Base-by-base conservation (phyloP, 2,888 invertebrate species). In the Helleia helle region DNA sequence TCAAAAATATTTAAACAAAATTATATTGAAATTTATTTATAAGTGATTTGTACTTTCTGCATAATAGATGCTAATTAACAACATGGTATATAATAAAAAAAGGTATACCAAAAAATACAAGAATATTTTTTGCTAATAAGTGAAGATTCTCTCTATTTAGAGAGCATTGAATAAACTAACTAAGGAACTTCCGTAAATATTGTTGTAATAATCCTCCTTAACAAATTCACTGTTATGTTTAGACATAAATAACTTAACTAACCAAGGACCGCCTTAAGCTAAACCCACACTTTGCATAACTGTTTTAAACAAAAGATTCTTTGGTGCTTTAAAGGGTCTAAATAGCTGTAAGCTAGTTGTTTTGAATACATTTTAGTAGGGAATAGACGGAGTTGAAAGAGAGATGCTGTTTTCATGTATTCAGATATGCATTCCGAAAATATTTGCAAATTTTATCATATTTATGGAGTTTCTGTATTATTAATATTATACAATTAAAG, bases 251-350 rank as follows among this genome's bases (percentile, higher is more conserved):
- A 41, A 41, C 28, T 36, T 29, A 24, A 36, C 36, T 25, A 31
- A 17, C 40, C 34, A 18, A 37, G 30, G 25, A 37, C 29, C 30
- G 37, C 37, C 28, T 28, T 37, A 40, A 28, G 43, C 39, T 40
- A 22, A 30, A 42, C 41, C 36, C 34, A 7, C 39, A 29, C 37
- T 31, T 17, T 41, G 38, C 31, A 30, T 39, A 36, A 31, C 36
- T 38, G 40, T 25, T 42, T 34, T 42, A 18, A 40, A 39, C 44
- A 40, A 42, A 43, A 47, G 37, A 42, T 47, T 47, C 42, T 44
- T 40, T 34, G 37, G 17, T 28, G 40, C 46, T 44, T 42, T 39
- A 37, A 42, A 40, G 41, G 40, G 40, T 40, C 41, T 47, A 44
- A 42, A 40, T 30, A 15, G 15, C 34, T 40, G 34, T 44, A 40